A percentile compares a stretch with the other conserved stretches of the same genome.
These are phyloP conservation scores for Tragulus kanchil DNA, from an alignment of 2,113 vertebrate genomes.

Conservation along the genomic window DNA sequence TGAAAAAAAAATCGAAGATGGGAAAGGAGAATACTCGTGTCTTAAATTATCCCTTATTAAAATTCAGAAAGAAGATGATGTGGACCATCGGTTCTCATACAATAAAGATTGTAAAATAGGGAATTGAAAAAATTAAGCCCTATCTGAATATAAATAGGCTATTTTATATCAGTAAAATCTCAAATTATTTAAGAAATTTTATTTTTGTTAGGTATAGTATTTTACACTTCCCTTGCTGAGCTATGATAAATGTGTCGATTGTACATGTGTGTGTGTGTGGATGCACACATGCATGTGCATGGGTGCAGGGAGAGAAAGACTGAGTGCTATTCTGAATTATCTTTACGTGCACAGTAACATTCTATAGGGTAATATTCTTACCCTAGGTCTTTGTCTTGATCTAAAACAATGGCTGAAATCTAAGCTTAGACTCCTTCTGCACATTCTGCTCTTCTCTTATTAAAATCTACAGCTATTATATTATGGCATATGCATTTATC, in stretches of 20 bases:
- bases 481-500: not conserved
- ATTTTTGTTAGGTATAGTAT: not conserved
- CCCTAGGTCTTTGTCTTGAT: not conserved
- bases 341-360: not conserved
- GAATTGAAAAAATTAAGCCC: not conserved
- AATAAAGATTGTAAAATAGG: constrained; percentile 46
- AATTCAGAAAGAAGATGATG: constrained; percentile 56
- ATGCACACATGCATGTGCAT: fast-evolving
- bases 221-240: not conserved
- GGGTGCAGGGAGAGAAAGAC: not conserved
- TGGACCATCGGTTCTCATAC: not conserved
- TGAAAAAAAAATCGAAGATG: not conserved
- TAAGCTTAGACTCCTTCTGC: not conserved
- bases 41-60: constrained; percentile 65
- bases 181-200: not conserved
- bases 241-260: not conserved
- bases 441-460: not conserved
- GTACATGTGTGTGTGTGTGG: not conserved
- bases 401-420: not conserved
- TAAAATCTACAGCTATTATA: not conserved
- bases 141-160: not conserved
- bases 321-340: not conserved
- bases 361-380: not conserved
- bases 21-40: constrained; percentile 31
- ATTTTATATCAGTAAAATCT: not conserved